phyloP scores from a whole-genome alignment of 2,797 vertebrate genomes.

The Anas acuta region DNA sequence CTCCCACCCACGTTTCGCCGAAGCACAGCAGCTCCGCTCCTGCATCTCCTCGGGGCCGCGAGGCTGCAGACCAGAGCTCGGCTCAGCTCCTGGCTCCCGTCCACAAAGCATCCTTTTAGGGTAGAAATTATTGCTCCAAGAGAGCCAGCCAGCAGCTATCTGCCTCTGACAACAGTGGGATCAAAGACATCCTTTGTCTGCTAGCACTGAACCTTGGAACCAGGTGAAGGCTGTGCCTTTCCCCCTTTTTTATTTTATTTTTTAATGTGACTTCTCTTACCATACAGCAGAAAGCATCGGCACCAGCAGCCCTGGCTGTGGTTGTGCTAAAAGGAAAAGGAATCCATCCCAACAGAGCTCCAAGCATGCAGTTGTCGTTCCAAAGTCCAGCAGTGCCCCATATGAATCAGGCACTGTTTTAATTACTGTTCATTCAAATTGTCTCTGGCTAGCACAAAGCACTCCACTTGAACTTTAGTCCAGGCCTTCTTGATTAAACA shows the following conservation, averaged over 20 bases:
- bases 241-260: not conserved
- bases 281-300: accelerated
- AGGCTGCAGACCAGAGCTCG: not conserved
- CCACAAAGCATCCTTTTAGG: not conserved
- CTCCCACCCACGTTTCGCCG: not conserved
- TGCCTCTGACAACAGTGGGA: not conserved
- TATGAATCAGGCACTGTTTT: not conserved
- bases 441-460: not conserved
- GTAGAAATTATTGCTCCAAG: not conserved
- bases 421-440: not conserved
- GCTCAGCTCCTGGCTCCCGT: not conserved
- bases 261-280: not conserved
- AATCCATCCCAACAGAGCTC: not conserved
- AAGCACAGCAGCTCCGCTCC: not conserved
- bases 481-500: not conserved
- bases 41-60: not conserved
- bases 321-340: not conserved
- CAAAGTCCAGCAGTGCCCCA: not conserved
- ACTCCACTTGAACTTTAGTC: not conserved
- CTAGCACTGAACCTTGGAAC: not conserved
- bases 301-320: not conserved
- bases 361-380: accelerated
- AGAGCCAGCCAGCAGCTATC: not conserved
- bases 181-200: not conserved
- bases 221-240: not conserved